Percentiles rank a stretch among this genome's conserved stretches.
Conservation (phyloP, 35 echinoderm and acorn worm species). For the Apostichopus californicus region DNA sequence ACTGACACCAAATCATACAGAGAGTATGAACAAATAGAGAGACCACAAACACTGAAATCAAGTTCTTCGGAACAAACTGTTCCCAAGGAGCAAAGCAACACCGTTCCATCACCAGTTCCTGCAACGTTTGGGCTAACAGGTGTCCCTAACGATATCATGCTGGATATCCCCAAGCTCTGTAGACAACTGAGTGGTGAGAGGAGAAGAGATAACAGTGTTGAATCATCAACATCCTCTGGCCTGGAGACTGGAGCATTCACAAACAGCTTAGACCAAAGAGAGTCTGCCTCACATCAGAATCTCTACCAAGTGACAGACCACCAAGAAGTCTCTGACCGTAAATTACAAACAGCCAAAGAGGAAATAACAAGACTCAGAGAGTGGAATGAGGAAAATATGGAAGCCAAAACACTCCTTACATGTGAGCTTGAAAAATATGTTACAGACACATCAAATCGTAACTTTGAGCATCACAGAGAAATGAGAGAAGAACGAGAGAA, state of each 20-base stretch:
- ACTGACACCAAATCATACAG: too few relatives aligned
- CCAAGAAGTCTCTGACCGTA: background rate
- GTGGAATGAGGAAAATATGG: background rate
- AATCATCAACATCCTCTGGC: background rate
- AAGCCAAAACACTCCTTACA: background rate
- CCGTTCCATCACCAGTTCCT: background rate
- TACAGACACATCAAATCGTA: background rate
- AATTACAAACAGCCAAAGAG: background rate
- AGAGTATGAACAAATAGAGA: too few relatives aligned
- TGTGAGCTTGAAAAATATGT: background rate
- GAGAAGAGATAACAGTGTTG: background rate
- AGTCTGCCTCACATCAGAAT: background rate
- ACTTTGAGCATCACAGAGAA: background rate
- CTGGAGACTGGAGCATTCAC: too few relatives aligned
- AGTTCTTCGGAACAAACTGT: too few relatives aligned
- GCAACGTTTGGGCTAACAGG: background rate
- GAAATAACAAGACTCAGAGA: background rate
- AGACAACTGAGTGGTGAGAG: background rate
- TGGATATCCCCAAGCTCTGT: background rate
- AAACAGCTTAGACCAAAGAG: background rate
- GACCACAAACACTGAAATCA: too few relatives aligned
- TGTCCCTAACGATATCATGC: background rate
- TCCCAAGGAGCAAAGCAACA: too few relatives aligned
- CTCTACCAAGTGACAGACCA: background rate
- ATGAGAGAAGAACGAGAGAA: background rate